phyloP scores from a whole-genome alignment of 2,888 invertebrate genomes.

The Pandemis corylana region DNA sequence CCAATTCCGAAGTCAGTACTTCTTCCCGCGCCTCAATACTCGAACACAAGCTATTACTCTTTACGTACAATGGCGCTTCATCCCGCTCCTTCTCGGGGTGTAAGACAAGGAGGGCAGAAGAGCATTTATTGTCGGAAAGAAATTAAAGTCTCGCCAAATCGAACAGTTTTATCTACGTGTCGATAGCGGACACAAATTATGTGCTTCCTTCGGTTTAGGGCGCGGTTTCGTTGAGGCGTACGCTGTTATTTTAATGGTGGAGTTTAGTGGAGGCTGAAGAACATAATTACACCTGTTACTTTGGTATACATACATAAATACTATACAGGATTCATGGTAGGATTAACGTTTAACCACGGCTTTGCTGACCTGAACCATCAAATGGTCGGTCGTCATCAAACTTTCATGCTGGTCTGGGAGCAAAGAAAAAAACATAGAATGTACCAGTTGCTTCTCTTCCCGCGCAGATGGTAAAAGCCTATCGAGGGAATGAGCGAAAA shows the following conservation, averaged over 20 bases:
- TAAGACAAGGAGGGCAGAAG: slow-evolving; percentile 62
- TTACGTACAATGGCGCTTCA: slow-evolving; percentile 46
- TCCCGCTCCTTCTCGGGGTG: slow-evolving; percentile 55
- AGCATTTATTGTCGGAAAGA: slow-evolving; percentile 80
- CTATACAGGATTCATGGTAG: too few species aligned
- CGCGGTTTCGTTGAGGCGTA: slow-evolving; percentile 43
- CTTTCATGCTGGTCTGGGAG: too few species aligned
- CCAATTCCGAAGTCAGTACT: slow-evolving; percentile 42
- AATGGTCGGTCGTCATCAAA: too few species aligned
- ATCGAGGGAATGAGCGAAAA: too few species aligned
- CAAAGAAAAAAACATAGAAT: too few species aligned
- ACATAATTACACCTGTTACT: too few species aligned
- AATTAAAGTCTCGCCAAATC: slow-evolving; percentile 82
- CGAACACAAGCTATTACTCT: slow-evolving; percentile 42
- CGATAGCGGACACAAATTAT: slow-evolving; percentile 84
- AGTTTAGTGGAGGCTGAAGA: too few species aligned
- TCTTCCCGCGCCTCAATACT: slow-evolving; percentile 41
- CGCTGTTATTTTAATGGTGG: background rate
- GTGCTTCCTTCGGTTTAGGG: slow-evolving; percentile 73
- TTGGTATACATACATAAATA: too few species aligned
- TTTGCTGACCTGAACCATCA: too few species aligned
- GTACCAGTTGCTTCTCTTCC: too few species aligned
- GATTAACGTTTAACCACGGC: too few species aligned
- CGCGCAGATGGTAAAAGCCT: too few species aligned
- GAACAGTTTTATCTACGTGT: slow-evolving; percentile 82